These are phyloP conservation scores for Villa cingulata DNA, from an alignment of 2,888 invertebrate genomes.

Conservation along the genomic window DNA sequence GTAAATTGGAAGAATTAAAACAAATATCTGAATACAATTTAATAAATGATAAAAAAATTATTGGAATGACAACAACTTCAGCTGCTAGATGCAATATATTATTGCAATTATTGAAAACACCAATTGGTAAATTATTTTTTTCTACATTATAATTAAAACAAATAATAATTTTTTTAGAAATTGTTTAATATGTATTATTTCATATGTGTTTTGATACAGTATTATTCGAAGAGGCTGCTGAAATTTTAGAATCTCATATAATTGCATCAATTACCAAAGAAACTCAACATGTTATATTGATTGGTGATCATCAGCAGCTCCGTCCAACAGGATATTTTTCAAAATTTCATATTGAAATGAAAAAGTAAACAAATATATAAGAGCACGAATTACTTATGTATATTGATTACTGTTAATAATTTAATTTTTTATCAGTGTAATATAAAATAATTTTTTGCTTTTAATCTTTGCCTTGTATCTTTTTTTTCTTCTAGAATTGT, in stretches of 20 bases:
- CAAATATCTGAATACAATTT: conserved; percentile 44
- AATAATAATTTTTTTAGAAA: too few relatives aligned
- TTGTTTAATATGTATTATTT: too few relatives aligned
- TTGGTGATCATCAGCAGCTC: conserved; percentile 78
- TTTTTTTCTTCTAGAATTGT: too few relatives aligned
- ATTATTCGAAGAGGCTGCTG: conserved; percentile 87
- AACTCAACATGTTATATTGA: conserved; percentile 70
- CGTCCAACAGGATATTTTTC: conserved; percentile 58
- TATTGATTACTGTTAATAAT: too few relatives aligned
- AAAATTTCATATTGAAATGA: too few relatives aligned
- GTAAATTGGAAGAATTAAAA: conserved; percentile 40
- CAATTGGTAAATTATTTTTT: conserved; percentile 42
- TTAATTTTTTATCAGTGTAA: too few relatives aligned
- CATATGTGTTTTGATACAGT: too few relatives aligned
- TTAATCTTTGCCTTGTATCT: too few relatives aligned
- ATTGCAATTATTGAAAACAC: conserved; percentile 45
- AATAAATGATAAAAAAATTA: conserved; percentile 41
- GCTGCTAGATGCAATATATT: conserved; percentile 54
- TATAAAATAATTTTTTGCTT: too few relatives aligned
- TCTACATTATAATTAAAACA: too few relatives aligned
- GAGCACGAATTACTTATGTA: too few relatives aligned
- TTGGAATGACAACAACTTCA: conserved; percentile 66
- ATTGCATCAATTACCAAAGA: conserved; percentile 55
- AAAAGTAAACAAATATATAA: too few relatives aligned
- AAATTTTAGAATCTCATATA: conserved; percentile 76